Evolutionary conservation across 2,113 vertebrate species (phyloP), one percentile per base, ranked within the genome.

Genomic region (Centropus bengalensis): DNA sequence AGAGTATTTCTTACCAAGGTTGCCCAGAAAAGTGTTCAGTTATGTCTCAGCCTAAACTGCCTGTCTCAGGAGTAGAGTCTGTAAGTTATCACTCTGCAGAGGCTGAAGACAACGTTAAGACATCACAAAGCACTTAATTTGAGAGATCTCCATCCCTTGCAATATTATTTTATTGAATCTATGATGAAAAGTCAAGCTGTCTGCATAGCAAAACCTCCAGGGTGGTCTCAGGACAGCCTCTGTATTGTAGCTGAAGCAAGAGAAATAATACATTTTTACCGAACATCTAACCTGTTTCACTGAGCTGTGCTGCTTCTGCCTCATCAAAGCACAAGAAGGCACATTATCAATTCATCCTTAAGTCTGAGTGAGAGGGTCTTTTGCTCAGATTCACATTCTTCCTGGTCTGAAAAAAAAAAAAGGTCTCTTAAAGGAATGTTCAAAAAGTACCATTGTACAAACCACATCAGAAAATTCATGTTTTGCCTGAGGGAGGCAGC

Each of bases 21-120:
- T 92, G 88, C 83, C 69, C 80, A 86, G 66, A 77, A 63, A 92
- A 74, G 77, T 63, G 73, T 93, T 88, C 55, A 74, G 47, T 93
- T 92, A 85, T 32, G 40, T 70, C 69, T 77, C 60, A 51, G 60
- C 33, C 63, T 85, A 69, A 91, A 91, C 54, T 71, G 40, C 14
- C 44, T 94, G 62, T 76, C 93, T 83, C 4, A 12, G 88, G 64
- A 88, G 44, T 30, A 67, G 33, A 70, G 51, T 87, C 69, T 85
- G 2, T 71, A 59, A 87, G 56, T 75, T 84, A 91, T 64, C 82
- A 56, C 49, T 73, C 70, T 79, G 30, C 55, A 75, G 49, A 71
- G 55, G 36, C n/a, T 94, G 33, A 86, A 87, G 60, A 84, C 45
- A 79, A 75, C 60, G 69, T 94, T 82, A 91, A 87, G 28, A 60